These are phyloP conservation scores for Tor tambroides DNA, from an alignment of 2,113 vertebrate genomes.

Conservation along the genomic window DNA sequence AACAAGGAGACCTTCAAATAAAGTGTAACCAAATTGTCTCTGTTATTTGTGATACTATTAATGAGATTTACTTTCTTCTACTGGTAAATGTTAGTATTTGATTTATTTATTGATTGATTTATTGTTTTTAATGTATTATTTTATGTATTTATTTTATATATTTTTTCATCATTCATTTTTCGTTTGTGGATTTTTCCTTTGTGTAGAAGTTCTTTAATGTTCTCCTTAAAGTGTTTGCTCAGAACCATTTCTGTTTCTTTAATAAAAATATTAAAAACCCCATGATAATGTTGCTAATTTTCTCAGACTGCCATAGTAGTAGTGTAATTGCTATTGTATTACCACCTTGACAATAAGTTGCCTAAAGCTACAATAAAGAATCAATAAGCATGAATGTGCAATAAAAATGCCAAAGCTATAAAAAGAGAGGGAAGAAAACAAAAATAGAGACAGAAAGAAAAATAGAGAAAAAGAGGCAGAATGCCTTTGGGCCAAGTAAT, in stretches of 20 bases:
- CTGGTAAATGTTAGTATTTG: background rate
- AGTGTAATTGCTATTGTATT: no score
- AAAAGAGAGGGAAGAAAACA: background rate
- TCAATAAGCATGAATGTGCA: background rate
- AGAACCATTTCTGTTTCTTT: no score
- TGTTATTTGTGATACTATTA: background rate
- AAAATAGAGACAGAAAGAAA: background rate
- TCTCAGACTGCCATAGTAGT: no score
- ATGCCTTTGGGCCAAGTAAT: slow-evolving; percentile 26
- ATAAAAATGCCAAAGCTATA: slow-evolving; percentile 7
- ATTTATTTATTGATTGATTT: background rate
- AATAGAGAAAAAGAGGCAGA: background rate
- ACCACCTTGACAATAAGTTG: background rate
- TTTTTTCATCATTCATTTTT: background rate
- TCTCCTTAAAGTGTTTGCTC: no score
- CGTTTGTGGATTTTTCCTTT: no score
- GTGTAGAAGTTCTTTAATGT: no score
- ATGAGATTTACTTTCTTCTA: background rate
- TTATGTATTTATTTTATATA: background rate
- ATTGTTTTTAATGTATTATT: background rate
- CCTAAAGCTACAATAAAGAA: background rate
- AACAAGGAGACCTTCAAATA: no score
- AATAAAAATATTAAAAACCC: no score
- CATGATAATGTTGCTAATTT: no score
- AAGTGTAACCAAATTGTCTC: no score